Evolutionary conservation across 2,797 vertebrate genomes (phyloP).

Genomic region (Anolis apletophallus): DNA sequence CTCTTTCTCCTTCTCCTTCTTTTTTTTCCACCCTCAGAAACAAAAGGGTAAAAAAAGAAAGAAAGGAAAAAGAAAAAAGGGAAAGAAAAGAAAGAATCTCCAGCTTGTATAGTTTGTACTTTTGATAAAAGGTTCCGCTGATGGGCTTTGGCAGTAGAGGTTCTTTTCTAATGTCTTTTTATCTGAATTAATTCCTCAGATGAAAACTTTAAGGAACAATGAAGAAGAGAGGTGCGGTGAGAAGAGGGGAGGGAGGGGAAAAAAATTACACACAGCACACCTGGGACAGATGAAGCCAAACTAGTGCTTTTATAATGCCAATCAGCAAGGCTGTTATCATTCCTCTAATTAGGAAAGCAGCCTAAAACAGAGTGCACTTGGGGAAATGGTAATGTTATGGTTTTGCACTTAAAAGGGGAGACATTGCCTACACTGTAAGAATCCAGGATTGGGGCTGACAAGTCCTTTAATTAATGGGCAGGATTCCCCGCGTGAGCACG

Average conservation of each 20-base stretch:
- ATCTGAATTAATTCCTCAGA: slow-evolving; percentile 95
- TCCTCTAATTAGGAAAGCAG: slow-evolving; percentile 90
- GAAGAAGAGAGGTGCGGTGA: slow-evolving; percentile 80
- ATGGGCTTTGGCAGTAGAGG: slow-evolving; percentile 89
- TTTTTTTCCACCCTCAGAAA: slow-evolving; percentile 83
- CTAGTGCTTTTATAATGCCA: slow-evolving; percentile 93
- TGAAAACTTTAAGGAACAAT: slow-evolving; percentile 91
- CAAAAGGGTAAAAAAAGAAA: slow-evolving; percentile 77
- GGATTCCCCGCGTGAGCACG: slow-evolving; percentile 80
- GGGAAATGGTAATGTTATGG: slow-evolving; percentile 90
- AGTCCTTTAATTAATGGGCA: slow-evolving; percentile 85
- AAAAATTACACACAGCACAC: slow-evolving; percentile 86
- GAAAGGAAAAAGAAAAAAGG: slow-evolving; percentile 19
- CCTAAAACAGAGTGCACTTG: slow-evolving; percentile 90
- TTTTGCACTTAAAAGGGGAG: slow-evolving; percentile 91
- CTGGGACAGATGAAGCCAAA: slow-evolving; percentile 90
- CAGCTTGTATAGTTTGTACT: slow-evolving; percentile 89
- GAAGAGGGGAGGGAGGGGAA: slow-evolving; percentile 5
- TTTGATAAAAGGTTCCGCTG: slow-evolving; percentile 92
- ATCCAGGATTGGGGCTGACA: slow-evolving; percentile 83
- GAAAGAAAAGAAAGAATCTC: slow-evolving; percentile 64
- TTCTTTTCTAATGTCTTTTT: slow-evolving; percentile 89
- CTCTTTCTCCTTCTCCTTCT: background rate
- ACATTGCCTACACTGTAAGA: slow-evolving; percentile 82
- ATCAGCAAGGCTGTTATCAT: slow-evolving; percentile 90